Percentiles rank a stretch among this genome's conserved stretches.
Conservation (phyloP, 2,797 vertebrate species). For the Heterohyrax brucei region DNA sequence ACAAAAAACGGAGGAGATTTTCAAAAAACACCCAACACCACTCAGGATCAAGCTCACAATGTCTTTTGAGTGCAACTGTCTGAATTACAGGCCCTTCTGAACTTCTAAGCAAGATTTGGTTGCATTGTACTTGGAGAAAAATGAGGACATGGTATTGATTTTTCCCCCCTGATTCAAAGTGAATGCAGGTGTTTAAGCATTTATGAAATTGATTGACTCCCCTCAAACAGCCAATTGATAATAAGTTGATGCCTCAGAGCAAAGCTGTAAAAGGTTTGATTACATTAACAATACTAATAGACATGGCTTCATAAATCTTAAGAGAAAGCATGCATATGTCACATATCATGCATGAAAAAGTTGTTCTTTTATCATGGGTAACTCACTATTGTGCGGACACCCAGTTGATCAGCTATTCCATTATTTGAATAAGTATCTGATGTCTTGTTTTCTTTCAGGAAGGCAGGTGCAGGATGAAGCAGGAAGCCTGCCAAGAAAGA, state of each 20-base stretch:
- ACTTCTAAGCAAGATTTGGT: conserved; percentile 78
- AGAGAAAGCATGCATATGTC: conserved; percentile 91
- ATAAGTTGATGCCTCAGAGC: conserved; percentile 89
- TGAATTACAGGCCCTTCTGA: conserved; percentile 47
- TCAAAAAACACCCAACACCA: background rate
- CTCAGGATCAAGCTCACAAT: conserved; percentile 53
- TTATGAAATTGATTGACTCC: conserved; percentile 90
- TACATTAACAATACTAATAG: conserved; percentile 90
- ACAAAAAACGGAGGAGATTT: background rate
- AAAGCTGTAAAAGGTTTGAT: conserved; percentile 90
- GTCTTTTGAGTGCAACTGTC: conserved; percentile 37
- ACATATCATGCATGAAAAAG: conserved; percentile 90
- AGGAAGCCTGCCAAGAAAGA: conserved; percentile 94
- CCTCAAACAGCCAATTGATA: conserved; percentile 88
- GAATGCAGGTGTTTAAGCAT: conserved; percentile 90
- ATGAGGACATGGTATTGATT: conserved; percentile 83
- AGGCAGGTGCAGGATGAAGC: conserved; percentile 93
- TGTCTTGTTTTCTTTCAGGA: conserved; percentile 92
- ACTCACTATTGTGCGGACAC: conserved; percentile 92
- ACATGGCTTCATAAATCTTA: conserved; percentile 92
- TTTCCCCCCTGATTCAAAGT: conserved; percentile 83
- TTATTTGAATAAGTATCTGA: conserved; percentile 93
- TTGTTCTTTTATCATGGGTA: conserved; percentile 91
- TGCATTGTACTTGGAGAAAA: conserved; percentile 78
- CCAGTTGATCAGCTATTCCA: conserved; percentile 92